These are phyloP conservation scores for Valencia hispanica DNA, from an alignment of 2,797 vertebrate species.

Conservation along the genomic window DNA sequence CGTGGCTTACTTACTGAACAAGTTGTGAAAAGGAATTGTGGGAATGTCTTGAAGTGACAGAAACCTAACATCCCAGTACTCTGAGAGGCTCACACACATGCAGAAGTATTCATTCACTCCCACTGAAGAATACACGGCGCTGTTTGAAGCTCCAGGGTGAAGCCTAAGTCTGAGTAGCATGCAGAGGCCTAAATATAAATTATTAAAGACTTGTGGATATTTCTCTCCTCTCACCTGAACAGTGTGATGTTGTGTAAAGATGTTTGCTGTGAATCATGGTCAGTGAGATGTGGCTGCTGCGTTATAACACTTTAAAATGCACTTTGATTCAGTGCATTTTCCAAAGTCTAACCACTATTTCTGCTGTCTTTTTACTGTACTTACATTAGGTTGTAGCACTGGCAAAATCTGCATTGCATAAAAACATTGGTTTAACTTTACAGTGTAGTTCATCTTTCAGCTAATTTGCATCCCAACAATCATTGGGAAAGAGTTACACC, in stretches of 20 bases:
- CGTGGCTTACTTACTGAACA: neutral
- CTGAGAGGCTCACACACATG: neutral
- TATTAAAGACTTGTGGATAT: slow-evolving; percentile 1
- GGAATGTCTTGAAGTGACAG: neutral
- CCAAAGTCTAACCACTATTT: neutral
- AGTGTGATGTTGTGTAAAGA: neutral
- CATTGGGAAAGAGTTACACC: neutral
- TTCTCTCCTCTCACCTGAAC: neutral
- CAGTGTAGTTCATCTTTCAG: neutral
- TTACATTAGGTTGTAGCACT: neutral
- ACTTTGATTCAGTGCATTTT: neutral
- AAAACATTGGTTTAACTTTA: neutral
- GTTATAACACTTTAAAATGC: slow-evolving; percentile 1
- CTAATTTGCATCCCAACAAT: neutral
- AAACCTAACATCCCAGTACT: neutral
- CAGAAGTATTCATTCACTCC: neutral
- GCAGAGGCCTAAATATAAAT: neutral
- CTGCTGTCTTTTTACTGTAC: neutral
- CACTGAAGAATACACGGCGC: neutral
- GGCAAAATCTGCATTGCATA: neutral
- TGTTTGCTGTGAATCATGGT: neutral
- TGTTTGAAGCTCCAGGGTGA: slow-evolving; percentile 1
- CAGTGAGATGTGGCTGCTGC: neutral
- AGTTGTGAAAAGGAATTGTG: neutral
- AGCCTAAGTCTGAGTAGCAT: neutral